phyloP scores from a whole-genome alignment of 1,140 invertebrate species.

The Sycophila sp. region DNA sequence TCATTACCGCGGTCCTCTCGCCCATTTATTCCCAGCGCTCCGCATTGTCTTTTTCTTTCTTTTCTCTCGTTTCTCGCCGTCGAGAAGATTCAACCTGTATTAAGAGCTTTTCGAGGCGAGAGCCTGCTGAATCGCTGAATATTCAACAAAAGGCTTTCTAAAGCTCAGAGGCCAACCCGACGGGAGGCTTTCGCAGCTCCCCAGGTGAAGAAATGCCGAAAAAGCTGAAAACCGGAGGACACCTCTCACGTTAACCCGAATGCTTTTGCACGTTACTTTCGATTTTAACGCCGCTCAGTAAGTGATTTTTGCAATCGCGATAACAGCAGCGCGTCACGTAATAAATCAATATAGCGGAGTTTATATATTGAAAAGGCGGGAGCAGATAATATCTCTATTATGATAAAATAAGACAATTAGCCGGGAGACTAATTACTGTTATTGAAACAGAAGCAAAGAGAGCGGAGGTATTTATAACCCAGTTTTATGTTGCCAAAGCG shows the following conservation, averaged over 20 bases:
- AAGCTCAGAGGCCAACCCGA: too few relatives aligned
- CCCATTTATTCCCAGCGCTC: background rate
- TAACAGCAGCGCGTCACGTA: background rate
- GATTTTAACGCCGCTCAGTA: background rate
- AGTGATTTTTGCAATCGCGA: slow-evolving; percentile 15
- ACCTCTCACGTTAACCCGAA: background rate
- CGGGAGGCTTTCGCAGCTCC: background rate
- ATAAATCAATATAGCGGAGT: background rate
- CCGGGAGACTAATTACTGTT: slow-evolving; percentile 1
- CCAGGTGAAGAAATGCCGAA: too few relatives aligned
- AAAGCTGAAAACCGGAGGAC: too few relatives aligned
- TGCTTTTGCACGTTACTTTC: background rate
- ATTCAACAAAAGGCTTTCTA: slow-evolving; percentile 30
- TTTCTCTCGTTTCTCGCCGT: too few relatives aligned
- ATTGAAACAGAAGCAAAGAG: background rate
- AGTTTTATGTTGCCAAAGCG: background rate
- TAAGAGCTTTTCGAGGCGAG: background rate
- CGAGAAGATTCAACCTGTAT: too few relatives aligned
- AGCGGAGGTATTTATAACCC: background rate
- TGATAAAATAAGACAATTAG: slow-evolving; percentile 14
- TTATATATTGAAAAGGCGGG: background rate
- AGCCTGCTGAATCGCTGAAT: slow-evolving; percentile 47
- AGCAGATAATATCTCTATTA: background rate
- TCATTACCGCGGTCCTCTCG: too few relatives aligned
- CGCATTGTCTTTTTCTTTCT: too few relatives aligned